Base-by-base conservation (phyloP, 2,888 invertebrate species). In the Dolomedes plantarius region DNA sequence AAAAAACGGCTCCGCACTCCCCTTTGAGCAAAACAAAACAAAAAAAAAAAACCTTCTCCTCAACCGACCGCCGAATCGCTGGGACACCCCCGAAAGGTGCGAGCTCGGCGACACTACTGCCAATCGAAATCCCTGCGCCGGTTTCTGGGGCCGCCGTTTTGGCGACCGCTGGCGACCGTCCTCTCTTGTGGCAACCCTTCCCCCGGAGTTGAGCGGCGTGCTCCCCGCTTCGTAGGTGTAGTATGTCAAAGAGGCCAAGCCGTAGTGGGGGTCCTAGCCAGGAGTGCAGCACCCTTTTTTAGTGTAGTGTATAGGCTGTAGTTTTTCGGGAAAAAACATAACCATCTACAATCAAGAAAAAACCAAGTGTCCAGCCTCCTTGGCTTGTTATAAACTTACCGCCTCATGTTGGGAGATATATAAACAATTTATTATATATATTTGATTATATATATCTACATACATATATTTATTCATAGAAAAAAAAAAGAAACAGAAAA, bases 221-320 rank as follows among this genome's bases (percentile, higher is more conserved):
- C 77, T 73, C 29, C 41, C 50, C 6, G 28, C 71, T 16, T 82
- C 82, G 82, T 82, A 83, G 77, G 67, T 83, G 83, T 83, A 83
- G 83, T 83, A 72, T 83, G 83, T 83, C 71, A 77, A 72, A 65
- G 80, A 76, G 68, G 81, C 62, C 72, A 72, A 65, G 65, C 65
- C 9, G 83, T 83, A 83, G 83, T 77, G 72, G 83, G 83, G 83
- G 83, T 77, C 50, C 65, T 83, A 77, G n/a, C 46, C 50, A 46
- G 39, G 72, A 67, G 67, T 27, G 72, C 76, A 67, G 69, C 72
- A 83, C 72, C 83, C 83, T 77, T 81, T 56, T 82, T 67, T 67
- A 19, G 32, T 32, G 32, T 83, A 83, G 83, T 77, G 76, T 83
- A 83, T 83, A 83, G 82, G 82, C 82, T 32, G 82, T 83, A 83